Conservation (phyloP, 2,113 vertebrate genomes). For the Meles meles region DNA sequence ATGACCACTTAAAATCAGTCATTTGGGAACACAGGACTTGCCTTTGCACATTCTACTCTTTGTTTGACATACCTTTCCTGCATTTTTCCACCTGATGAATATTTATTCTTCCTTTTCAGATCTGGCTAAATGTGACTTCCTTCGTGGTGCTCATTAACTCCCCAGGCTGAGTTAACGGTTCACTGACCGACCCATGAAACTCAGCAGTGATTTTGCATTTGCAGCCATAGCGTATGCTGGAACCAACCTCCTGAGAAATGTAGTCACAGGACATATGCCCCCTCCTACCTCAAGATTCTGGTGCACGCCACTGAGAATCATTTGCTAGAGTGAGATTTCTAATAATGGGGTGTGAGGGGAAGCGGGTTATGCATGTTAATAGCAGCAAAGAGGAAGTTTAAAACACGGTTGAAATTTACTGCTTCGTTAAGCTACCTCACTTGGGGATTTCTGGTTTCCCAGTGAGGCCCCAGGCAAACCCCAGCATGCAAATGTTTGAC, state of each 20-base stretch:
- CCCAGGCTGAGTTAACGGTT: background rate
- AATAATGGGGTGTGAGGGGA: background rate
- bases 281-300: background rate
- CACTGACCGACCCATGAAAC: background rate
- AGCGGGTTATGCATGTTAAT: background rate
- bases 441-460: background rate
- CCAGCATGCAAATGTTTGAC: background rate
- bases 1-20: background rate
- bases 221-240: background rate
- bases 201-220: background rate
- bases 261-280: background rate
- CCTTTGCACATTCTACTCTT: background rate
- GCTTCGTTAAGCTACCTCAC: background rate
- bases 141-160: background rate
- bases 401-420: background rate
- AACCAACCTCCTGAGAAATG: background rate
- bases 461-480: background rate
- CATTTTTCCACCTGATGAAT: background rate
- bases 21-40: background rate
- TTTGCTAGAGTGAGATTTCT: background rate
- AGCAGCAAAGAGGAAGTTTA: background rate
- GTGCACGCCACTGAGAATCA: rapidly evolving
- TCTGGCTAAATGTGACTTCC: background rate
- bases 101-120: background rate
- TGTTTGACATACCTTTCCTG: background rate